These are phyloP conservation scores for Chascanopsetta lugubris DNA, from an alignment of 2,113 vertebrate genomes.

Conservation along the genomic window DNA sequence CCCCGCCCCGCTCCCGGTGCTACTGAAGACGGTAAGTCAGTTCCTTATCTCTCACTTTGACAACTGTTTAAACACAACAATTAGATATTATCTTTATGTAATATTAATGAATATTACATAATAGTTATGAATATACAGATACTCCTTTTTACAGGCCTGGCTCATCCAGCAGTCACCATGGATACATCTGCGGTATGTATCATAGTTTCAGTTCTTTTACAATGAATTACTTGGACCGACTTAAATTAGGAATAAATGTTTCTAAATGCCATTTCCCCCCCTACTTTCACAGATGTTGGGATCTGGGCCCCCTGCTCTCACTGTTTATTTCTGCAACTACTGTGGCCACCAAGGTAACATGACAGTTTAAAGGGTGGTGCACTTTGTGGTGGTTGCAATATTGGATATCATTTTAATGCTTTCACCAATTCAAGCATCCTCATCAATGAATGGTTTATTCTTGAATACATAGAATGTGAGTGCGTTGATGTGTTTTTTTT, in stretches of 20 bases:
- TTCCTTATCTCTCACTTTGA: neutral
- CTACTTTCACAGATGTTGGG: constrained; percentile 28
- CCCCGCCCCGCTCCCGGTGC: rapidly evolving
- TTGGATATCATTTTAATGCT: no score
- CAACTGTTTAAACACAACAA: no score
- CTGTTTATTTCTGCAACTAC: constrained; percentile 64
- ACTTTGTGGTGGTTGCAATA: no score
- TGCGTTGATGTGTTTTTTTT: no score
- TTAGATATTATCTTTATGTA: no score
- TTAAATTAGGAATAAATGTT: neutral
- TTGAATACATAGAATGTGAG: no score
- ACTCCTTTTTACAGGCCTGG: constrained; percentile 9
- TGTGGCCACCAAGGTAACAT: constrained; percentile 77
- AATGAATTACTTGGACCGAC: neutral
- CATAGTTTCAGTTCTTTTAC: neutral
- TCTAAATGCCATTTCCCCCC: neutral
- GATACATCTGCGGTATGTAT: constrained; percentile 40
- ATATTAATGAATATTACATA: no score
- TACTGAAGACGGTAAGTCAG: constrained; percentile 31
- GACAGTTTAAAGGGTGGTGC: neutral
- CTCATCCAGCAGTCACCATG: neutral
- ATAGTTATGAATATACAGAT: no score
- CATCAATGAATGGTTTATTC: no score
- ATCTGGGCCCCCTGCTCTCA: constrained; percentile 6
- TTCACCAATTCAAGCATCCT: no score